Percentiles rank a stretch among this genome's conserved stretches.
Conservation (phyloP, 2,888 invertebrate species). For the Drosophila tanythrix region DNA sequence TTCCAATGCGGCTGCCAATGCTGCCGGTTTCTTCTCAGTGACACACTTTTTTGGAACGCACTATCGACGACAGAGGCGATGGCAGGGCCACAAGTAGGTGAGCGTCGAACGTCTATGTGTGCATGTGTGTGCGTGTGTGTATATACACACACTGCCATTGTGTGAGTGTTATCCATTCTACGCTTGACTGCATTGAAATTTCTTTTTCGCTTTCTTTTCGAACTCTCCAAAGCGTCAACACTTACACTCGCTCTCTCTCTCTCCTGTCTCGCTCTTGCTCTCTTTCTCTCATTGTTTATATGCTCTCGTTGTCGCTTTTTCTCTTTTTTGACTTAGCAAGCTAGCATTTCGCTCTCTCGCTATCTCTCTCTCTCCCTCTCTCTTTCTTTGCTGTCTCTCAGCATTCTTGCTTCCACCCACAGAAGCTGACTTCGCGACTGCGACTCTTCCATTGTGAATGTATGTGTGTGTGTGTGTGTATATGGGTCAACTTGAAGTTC, state of each 20-base stretch:
- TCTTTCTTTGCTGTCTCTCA: slow-evolving; percentile 8
- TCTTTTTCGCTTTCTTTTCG: slow-evolving; percentile 79
- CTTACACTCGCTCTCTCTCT: slow-evolving; percentile 40
- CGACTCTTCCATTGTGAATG: neutral
- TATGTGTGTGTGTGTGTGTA: slow-evolving; percentile 28
- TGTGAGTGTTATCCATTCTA: slow-evolving; percentile 65
- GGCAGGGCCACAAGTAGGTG: slow-evolving; percentile 68
- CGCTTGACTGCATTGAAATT: slow-evolving; percentile 77
- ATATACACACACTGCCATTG: neutral
- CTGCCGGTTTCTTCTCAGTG: slow-evolving; percentile 62
- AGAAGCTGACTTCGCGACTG: slow-evolving; percentile 20
- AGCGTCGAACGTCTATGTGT: slow-evolving; percentile 35
- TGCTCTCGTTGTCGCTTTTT: neutral
- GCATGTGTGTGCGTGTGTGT: slow-evolving; percentile 7
- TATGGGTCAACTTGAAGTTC: slow-evolving; percentile 74
- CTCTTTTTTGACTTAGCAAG: slow-evolving; percentile 5
- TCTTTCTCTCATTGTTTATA: slow-evolving; percentile 3
- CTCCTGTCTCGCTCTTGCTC: slow-evolving; percentile 8
- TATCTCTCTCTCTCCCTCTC: neutral
- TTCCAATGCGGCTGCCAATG: slow-evolving; percentile 36
- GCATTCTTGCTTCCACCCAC: slow-evolving; percentile 58
- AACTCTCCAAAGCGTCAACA: slow-evolving; percentile 50
- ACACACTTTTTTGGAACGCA: slow-evolving; percentile 62
- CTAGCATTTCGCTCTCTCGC: slow-evolving; percentile 6
- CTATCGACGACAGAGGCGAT: slow-evolving; percentile 14